Conservation (phyloP, 2,113 vertebrate species). For the Gila orcuttii region DNA sequence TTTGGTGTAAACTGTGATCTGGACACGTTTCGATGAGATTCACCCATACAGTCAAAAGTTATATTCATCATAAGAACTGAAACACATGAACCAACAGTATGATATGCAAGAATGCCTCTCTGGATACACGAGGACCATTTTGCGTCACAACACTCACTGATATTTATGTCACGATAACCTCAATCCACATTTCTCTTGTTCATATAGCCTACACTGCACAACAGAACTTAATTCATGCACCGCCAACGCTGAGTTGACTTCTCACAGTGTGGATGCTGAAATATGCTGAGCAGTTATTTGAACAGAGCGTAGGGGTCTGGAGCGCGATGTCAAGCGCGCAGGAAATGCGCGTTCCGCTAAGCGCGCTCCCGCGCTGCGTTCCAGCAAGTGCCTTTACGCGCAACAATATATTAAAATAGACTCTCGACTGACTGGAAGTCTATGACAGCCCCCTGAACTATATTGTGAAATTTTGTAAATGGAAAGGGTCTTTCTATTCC, state of each 20-base stretch:
- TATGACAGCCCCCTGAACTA: neutral
- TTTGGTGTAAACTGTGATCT: neutral
- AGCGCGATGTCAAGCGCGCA: slow-evolving; percentile 20
- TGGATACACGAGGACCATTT: neutral
- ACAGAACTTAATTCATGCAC: slow-evolving; percentile 36
- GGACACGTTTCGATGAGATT: neutral
- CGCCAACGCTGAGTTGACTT: slow-evolving; percentile 20
- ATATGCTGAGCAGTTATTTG: slow-evolving; percentile 38
- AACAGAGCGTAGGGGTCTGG: slow-evolving; percentile 34
- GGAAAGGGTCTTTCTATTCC: neutral
- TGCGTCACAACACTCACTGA: neutral
- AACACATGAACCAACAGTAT: neutral
- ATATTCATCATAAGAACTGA: too few relatives aligned
- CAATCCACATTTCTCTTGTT: slow-evolving; percentile 6
- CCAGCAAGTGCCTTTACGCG: slow-evolving; percentile 13
- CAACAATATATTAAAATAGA: slow-evolving; percentile 25
- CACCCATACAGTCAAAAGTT: neutral
- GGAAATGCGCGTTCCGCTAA: slow-evolving; percentile 27
- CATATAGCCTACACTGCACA: neutral
- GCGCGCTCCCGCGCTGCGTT: slow-evolving; percentile 3
- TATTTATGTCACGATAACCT: neutral
- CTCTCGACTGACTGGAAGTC: neutral
- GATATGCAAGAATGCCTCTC: neutral
- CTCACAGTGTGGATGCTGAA: slow-evolving; percentile 13
- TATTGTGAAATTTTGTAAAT: neutral